Evolutionary conservation across 1,140 invertebrate genomes (phyloP), one percentile per base, ranked within the genome.

Genomic region (Drosophila dunni): DNA sequence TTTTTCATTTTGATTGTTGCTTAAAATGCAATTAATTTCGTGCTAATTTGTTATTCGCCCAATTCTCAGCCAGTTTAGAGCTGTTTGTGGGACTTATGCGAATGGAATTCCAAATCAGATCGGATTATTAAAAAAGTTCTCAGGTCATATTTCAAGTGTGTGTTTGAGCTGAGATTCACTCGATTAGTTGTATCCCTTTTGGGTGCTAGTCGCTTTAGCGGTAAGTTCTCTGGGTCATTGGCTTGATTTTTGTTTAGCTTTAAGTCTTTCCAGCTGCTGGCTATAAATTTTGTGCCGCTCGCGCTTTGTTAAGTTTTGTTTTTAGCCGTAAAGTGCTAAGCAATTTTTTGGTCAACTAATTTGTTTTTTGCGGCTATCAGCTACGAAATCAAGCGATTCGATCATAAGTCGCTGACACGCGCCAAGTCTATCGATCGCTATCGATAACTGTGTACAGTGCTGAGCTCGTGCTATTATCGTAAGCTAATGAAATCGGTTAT

Each of bases 191-290:
- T n/a, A 53, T 53, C 50, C 50, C 50, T 53, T 34, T 33, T 29
- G 50, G 57, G 24, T 61, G 46, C 34, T 53, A 24, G 57, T 48
- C 40, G 51, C 40, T 20, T 17, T 17, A 62, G 62, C 83, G 24
- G 24, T 29, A 29, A 88, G 76, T 79, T 86, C 83, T 86, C 72
- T 86, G 84, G 83, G 83, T 86, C 83, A 88, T 83, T 88, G 83
- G 40, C 81, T 76, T 45, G 74, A 48, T 70, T 44, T 40, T 36
- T 17, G 34, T 56, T 29, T 50, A 17, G 20, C 33, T 29, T 67
- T 65, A 75, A 82, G 70, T 69, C 54, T 79, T 82, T 83, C 69
- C 46, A 44, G 50, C 40, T 38, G 64, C 51, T 56, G 50, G 56
- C 61, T 62, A 84, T 80, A 80, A 84, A 84, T 83, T 78, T 65